Base-by-base conservation (phyloP, 2,797 vertebrate genomes). In the Hyperoplus lanceolatus region DNA sequence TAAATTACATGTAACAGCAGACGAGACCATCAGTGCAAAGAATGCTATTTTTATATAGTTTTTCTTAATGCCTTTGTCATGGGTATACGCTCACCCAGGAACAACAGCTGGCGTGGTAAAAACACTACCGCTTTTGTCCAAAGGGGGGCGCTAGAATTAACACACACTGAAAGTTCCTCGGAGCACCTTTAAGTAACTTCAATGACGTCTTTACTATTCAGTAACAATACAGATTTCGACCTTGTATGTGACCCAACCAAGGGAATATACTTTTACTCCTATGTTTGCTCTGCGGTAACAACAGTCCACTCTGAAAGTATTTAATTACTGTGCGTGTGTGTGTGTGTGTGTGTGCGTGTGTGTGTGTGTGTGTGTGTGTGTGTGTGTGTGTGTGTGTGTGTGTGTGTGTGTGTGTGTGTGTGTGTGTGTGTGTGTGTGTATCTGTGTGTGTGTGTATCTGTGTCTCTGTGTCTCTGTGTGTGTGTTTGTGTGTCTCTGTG, bases 301-400 rank as follows among this genome's bases (percentile, higher is more conserved):
- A 15, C 18, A 38, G 21, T 10, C 15, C 10, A 39, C 18, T 29
- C 5, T 53, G n/a, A 55, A 7, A 62, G 46, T 77, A 61, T 71
- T 51, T 55, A 29, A 29, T 29, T 29, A 29, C 29, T 29, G 6
- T 48, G 46, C 3, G 46, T 48, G 13, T 12, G 10, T 48, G 46
- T 48, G 46, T 48, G 46, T 48, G 8, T 48, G 46, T 48, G 46
- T 48, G 46, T 48, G 46, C 15, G 46, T 48, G 46, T 48, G 46
- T 51, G 50, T 43, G 42, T 43, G 42, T 43, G 42, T 43, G 42
- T 43, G 42, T 64, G 48, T 79, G 51, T 90, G 66, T 64, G 13
- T 66, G 95, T 93, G 21, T 83, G 72, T 2, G 6, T 48, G 46
- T 10, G 9, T 48, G 13, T 12, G 9, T 48, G 46, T 48, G 46